phyloP scores from a whole-genome alignment of 2,113 vertebrate genomes.

The Myotis yumanensis region DNA sequence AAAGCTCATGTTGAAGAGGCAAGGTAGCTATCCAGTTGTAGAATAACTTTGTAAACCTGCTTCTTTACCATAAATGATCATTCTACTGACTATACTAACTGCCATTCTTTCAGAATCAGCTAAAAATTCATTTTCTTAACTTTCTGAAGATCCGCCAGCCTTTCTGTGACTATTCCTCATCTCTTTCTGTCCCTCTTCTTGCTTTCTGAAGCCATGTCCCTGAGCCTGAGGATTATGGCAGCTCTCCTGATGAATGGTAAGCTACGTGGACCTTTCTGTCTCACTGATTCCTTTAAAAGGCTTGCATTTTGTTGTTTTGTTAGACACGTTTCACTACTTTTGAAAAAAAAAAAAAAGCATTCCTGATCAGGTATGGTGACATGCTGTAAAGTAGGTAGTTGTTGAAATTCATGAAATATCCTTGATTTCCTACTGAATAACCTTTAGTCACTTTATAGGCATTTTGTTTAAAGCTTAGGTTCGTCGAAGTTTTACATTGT shows the following conservation, averaged over 20 bases:
- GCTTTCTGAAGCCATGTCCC: constrained; percentile 91
- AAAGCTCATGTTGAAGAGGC: not conserved
- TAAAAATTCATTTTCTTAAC: constrained; percentile 57
- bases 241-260: constrained; percentile 96
- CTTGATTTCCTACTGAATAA: constrained; percentile 17
- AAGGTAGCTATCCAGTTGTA: not conserved
- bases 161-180: constrained; percentile 76
- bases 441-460: not conserved
- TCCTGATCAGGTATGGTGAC: not conserved
- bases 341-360: not conserved
- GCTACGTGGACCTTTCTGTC: constrained; percentile 73
- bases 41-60: not conserved
- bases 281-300: not conserved
- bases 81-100: constrained; percentile 50
- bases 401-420: not conserved
- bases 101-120: constrained; percentile 49
- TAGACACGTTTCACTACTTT: not conserved
- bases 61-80: not conserved
- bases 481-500: not conserved
- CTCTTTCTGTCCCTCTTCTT: constrained; percentile 81
- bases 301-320: not conserved
- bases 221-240: constrained; percentile 95
- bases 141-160: constrained; percentile 38
- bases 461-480: not conserved
- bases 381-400: not conserved